Evolutionary conservation across 2,888 invertebrate species (phyloP), one percentile per base, ranked within the genome.

Genomic region (Melinopterus prodromus): DNA sequence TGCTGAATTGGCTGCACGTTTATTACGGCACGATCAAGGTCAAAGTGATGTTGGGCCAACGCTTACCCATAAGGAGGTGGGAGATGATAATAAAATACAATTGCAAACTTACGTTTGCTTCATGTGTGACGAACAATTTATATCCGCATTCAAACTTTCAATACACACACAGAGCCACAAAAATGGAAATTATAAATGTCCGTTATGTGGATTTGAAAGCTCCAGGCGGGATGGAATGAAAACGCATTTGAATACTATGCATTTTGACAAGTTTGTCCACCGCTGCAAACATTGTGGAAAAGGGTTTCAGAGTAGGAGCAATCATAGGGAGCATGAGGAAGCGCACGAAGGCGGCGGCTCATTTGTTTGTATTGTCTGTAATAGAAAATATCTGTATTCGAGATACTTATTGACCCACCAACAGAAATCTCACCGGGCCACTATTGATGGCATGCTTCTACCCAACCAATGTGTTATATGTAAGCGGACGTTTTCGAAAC

Each of bases 251-350:
- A 87, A 88, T 77, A 84, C 85, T n/a, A 86, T 85, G 16, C 89
- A 89, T 80, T 84, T 87, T 16, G 85, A 87, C 37, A 87, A 88
- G 76, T 89, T 90, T 81, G 90, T 90, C 79, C 91, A 91, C 86
- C 89, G 90, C 80, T 92, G 92, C 84, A 89, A 90, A 76, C 89
- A 89, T 6, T 92, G 92, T 84, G 90, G 90, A 79, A 91, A 91
- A 86, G 91, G 91, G 15, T 92, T 92, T 82, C 91, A 90, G 87
- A 91, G 91, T 84, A 88, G 89, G 72, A 90, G 90, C 70, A 89
- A 91, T 83, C 91, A 90, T 79, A 90, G 90, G 84, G 91, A 92
- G 81, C 92, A 92, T 86, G 90, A 90, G 84, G 92, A 92, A 84
- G 90, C 91, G 14, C 91, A 91, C 86, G 89, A 90, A 38, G 91